Conservation (phyloP, 2,113 vertebrate genomes). For the Petrocephalus microphthalmus region DNA sequence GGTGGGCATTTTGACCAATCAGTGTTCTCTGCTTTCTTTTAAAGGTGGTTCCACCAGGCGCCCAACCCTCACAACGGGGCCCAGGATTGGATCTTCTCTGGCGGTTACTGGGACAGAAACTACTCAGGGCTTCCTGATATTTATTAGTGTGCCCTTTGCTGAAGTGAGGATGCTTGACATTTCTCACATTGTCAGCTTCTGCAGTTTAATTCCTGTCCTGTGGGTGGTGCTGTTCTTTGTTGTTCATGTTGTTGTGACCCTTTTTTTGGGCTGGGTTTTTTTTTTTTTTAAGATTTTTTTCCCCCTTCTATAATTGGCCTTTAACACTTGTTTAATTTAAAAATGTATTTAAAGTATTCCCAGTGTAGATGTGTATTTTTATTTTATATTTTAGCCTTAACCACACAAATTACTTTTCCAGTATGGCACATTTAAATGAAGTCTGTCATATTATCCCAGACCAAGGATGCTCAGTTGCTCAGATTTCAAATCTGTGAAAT, state of each 20-base stretch:
- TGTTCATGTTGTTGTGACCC: background rate
- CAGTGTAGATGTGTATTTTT: background rate
- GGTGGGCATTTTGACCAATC: background rate
- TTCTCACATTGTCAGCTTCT: background rate
- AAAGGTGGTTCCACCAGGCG: constrained; percentile 80
- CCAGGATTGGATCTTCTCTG: constrained; percentile 90
- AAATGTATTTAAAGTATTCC: background rate
- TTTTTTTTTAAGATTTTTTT: background rate
- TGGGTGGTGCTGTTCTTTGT: background rate
- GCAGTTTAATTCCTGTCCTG: constrained; percentile 6
- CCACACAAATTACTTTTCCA: background rate
- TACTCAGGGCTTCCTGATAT: constrained; percentile 87
- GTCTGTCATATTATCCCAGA: background rate
- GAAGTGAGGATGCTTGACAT: background rate
- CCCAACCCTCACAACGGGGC: constrained; percentile 79
- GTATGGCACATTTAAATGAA: background rate
- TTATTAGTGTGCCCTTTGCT: constrained; percentile 63
- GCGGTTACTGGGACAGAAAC: constrained; percentile 89
- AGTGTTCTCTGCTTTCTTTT: background rate
- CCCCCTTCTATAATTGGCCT: background rate
- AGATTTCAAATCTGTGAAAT: background rate
- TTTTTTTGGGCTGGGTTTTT: background rate
- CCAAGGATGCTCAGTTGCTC: background rate
- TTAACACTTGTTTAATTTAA: background rate
- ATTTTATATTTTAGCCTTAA: background rate